These are phyloP conservation scores for Synanthedon vespiformis DNA, from an alignment of 2,888 invertebrate genomes.

Conservation along the genomic window DNA sequence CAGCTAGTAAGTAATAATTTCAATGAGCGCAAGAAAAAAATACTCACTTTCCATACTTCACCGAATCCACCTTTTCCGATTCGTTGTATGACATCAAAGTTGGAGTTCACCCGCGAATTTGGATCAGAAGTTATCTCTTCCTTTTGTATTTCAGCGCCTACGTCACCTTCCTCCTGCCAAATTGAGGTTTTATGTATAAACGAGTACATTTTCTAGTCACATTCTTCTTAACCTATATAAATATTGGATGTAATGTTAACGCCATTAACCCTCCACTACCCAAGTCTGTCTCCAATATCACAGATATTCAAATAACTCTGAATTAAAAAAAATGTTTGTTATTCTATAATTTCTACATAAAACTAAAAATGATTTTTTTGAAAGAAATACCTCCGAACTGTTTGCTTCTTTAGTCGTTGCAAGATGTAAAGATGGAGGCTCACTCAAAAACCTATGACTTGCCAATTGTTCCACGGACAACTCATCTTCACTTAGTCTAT, in stretches of 20 bases:
- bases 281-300: no score
- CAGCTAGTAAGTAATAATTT: no score
- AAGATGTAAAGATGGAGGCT: slow-evolving; percentile 39
- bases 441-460: slow-evolving; percentile 78
- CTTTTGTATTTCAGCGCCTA: slow-evolving; percentile 31
- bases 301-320: no score
- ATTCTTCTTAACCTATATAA: no score
- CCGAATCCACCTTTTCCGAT: slow-evolving; percentile 97
- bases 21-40: neutral
- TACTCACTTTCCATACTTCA: slow-evolving; percentile 87
- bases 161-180: slow-evolving; percentile 35
- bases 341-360: neutral
- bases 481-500: no score
- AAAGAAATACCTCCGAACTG: neutral
- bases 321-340: no score
- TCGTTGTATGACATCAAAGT: slow-evolving; percentile 85
- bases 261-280: no score
- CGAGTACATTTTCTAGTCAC: no score
- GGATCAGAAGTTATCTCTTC: slow-evolving; percentile 40
- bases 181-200: no score
- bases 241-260: no score
- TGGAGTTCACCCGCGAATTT: slow-evolving; percentile 81
- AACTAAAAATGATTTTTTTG: no score
- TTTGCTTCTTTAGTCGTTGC: neutral
- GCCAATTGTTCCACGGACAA: slow-evolving; percentile 66